These are phyloP conservation scores for Epinephelus awoara DNA, from an alignment of 2,797 vertebrate species.

Conservation along the genomic window DNA sequence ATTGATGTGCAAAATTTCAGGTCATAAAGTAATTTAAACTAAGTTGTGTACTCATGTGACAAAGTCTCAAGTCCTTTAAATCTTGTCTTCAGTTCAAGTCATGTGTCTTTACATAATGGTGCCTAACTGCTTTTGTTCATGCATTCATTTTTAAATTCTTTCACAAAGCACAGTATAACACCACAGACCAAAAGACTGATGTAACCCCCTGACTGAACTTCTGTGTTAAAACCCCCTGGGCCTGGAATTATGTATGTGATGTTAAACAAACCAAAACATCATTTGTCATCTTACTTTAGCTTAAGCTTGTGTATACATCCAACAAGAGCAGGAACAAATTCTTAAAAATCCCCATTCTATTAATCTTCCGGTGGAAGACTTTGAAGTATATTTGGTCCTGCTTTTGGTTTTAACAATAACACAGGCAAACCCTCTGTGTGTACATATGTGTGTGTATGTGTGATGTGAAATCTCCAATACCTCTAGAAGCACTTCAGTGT, in stretches of 20 bases:
- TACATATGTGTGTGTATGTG: neutral
- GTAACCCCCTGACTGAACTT: neutral
- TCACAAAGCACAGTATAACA: neutral
- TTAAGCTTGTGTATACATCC: constrained; percentile 7
- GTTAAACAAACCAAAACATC: neutral
- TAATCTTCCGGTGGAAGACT: neutral
- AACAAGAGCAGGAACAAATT: neutral
- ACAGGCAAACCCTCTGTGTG: neutral
- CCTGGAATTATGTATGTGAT: neutral
- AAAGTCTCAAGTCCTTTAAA: too few species aligned
- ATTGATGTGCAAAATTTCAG: too few species aligned
- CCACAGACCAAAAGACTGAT: constrained; percentile 5
- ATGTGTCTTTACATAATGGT: neutral
- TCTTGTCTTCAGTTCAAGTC: neutral
- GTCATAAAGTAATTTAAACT: too few species aligned
- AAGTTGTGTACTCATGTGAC: too few species aligned
- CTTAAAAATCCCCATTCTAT: neutral
- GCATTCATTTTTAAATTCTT: neutral
- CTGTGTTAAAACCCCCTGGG: neutral
- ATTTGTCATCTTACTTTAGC: neutral
- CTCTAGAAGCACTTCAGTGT: constrained; percentile 22
- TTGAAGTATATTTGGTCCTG: neutral
- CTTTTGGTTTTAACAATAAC: constrained; percentile 1
- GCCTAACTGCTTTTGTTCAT: neutral
- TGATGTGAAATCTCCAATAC: constrained; percentile 24